These are phyloP conservation scores for Neolamprologus toae DNA, from an alignment of 2,113 vertebrate genomes.

Conservation along the genomic window DNA sequence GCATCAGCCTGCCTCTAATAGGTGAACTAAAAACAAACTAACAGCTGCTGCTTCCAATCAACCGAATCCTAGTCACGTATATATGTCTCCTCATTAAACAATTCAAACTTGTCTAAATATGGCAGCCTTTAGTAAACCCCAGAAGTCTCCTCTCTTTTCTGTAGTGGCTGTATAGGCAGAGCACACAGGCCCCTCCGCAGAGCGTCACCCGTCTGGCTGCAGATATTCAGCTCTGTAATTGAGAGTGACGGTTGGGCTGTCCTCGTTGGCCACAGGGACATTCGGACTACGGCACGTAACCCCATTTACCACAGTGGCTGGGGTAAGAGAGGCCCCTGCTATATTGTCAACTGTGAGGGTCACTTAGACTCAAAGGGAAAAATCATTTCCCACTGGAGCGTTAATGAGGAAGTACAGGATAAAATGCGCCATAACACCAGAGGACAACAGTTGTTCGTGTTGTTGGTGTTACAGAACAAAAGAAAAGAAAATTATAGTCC, in stretches of 20 bases:
- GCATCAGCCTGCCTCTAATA: background rate
- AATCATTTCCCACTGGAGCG: constrained; percentile 48
- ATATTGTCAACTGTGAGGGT: constrained; percentile 62
- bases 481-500: background rate
- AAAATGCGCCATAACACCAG: constrained; percentile 19
- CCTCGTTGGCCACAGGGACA: constrained; percentile 38
- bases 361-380: constrained; percentile 48
- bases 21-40: background rate
- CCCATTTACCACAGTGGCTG: constrained; percentile 40
- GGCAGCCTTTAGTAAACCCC: background rate
- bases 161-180: constrained; percentile 3
- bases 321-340: constrained; percentile 54
- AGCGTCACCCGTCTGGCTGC: constrained; percentile 29
- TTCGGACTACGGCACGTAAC: constrained; percentile 57
- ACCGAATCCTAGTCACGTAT: background rate
- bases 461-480: background rate
- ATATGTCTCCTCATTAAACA: constrained; percentile 18
- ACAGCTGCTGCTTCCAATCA: background rate
- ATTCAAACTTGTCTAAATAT: constrained; percentile 8
- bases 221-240: constrained; percentile 71
- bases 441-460: constrained; percentile 1
- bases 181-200: constrained; percentile 39
- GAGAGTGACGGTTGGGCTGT: constrained; percentile 67
- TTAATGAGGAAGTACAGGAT: constrained; percentile 68
- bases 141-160: background rate